Percentiles rank a stretch among this genome's conserved stretches.
Evolutionary conservation across 2,797 vertebrate species (phyloP).

Genomic region (Etheostoma nigrum): DNA sequence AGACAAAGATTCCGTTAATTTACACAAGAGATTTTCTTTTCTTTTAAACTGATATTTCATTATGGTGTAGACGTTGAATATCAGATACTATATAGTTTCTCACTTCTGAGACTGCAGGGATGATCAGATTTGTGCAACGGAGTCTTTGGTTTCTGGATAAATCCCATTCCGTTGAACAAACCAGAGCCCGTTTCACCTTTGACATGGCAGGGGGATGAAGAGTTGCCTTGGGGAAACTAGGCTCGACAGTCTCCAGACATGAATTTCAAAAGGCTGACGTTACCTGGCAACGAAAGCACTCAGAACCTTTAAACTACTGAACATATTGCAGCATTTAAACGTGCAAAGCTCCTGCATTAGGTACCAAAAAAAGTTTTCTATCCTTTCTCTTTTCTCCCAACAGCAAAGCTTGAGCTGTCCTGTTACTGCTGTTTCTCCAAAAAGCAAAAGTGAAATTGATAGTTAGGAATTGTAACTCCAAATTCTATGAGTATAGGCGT

Average conservation of each 20-base stretch:
- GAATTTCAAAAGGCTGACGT: conserved; percentile 27
- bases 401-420: conserved; percentile 38
- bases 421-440: conserved; percentile 23
- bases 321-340: conserved; percentile 46
- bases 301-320: conserved; percentile 26
- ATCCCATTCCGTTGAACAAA: conserved; percentile 31
- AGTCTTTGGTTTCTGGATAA: conserved; percentile 56
- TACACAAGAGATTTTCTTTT: conserved; percentile 5
- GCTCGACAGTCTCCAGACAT: conserved; percentile 11
- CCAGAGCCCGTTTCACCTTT: conserved; percentile 11
- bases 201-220: conserved; percentile 48
- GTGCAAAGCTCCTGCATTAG: conserved; percentile 25
- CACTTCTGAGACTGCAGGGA: conserved; percentile 20
- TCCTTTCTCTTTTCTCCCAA: conserved; percentile 33
- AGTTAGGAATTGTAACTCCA: too few species aligned
- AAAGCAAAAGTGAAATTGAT: conserved; percentile 35
- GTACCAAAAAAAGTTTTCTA: conserved; percentile 26
- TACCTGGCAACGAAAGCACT: conserved; percentile 35
- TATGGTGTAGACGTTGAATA: conserved; percentile 28
- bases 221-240: conserved; percentile 20
- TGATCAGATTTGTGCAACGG: conserved; percentile 48
- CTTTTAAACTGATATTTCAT: conserved; percentile 26
- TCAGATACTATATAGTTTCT: conserved; percentile 16
- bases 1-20: conserved; percentile 20
- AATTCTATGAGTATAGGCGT: too few species aligned